Evolutionary conservation across 2,888 invertebrate genomes (phyloP).

Genomic region (Dryomyza anilis): DNA sequence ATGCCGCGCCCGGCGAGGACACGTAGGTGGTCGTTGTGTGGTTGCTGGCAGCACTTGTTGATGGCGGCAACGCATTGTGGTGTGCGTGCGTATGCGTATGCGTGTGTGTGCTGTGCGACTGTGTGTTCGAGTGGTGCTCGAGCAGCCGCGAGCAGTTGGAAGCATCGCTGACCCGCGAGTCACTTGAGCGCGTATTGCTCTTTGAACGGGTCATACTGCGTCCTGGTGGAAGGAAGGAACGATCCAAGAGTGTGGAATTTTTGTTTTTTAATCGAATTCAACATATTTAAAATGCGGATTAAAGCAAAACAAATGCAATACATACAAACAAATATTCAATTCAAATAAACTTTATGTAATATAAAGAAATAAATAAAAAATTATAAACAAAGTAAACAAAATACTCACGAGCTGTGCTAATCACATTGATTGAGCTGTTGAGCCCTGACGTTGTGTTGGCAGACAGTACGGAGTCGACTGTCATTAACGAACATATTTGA

Average conservation of each 20-base stretch:
- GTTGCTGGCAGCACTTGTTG: constrained; percentile 27
- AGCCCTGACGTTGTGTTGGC: too few species aligned
- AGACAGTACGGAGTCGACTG: too few species aligned
- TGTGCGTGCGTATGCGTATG: constrained; percentile 35
- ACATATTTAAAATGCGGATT: too few species aligned
- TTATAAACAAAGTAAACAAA: too few species aligned
- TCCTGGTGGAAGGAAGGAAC: constrained; percentile 43
- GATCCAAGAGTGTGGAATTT: background rate
- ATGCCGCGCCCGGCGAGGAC: constrained; percentile 44
- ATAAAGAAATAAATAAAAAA: too few species aligned
- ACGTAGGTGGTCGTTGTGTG: constrained; percentile 43
- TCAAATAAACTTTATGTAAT: too few species aligned
- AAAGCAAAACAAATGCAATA: too few species aligned
- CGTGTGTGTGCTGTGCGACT: constrained; percentile 33
- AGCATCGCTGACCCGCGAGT: constrained; percentile 59
- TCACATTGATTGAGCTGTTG: too few species aligned
- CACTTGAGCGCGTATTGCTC: constrained; percentile 60
- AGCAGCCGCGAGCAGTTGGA: constrained; percentile 58
- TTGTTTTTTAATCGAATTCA: too few species aligned
- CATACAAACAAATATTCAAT: too few species aligned
- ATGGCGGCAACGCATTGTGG: constrained; percentile 26
- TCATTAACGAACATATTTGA: too few species aligned
- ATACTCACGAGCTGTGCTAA: too few species aligned
- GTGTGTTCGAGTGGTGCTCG: constrained; percentile 51
- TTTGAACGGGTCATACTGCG: constrained; percentile 60